Conservation (phyloP, 2,113 vertebrate species). For the Panurus biarmicus region DNA sequence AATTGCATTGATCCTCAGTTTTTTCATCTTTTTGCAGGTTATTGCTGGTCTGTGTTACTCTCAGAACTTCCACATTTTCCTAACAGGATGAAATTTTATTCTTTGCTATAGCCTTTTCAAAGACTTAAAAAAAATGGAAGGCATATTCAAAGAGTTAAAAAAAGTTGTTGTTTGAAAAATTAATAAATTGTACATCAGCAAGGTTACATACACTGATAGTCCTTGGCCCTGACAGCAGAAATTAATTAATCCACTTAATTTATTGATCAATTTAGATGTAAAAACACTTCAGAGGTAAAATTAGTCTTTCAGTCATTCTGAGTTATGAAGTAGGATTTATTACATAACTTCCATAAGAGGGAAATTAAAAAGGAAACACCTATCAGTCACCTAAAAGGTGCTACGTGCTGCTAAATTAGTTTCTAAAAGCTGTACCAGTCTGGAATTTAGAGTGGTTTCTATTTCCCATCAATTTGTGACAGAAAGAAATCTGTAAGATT, state of each 20-base stretch:
- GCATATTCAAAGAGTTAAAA: background rate
- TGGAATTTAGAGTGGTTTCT: background rate
- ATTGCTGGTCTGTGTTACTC: background rate
- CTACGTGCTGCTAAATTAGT: background rate
- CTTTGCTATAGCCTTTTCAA: background rate
- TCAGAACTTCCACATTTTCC: background rate
- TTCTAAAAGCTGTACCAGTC: background rate
- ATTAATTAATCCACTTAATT: conserved; percentile 73
- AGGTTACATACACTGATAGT: background rate
- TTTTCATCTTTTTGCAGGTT: background rate
- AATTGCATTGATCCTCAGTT: background rate
- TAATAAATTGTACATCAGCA: conserved; percentile 1
- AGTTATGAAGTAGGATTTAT: conserved; percentile 12
- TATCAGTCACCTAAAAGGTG: background rate
- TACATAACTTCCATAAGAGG: background rate
- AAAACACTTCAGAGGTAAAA: conserved; percentile 61
- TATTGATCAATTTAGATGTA: conserved; percentile 68
- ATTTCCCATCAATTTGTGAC: background rate
- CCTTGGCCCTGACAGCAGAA: conserved; percentile 60
- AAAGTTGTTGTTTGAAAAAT: background rate
- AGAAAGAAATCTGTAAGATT: background rate
- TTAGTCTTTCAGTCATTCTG: conserved; percentile 38
- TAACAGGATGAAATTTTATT: background rate
- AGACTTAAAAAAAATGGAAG: background rate
- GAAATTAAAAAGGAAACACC: background rate